phyloP scores from a whole-genome alignment of 1,140 invertebrate species.

The Drosophila bipectinata region DNA sequence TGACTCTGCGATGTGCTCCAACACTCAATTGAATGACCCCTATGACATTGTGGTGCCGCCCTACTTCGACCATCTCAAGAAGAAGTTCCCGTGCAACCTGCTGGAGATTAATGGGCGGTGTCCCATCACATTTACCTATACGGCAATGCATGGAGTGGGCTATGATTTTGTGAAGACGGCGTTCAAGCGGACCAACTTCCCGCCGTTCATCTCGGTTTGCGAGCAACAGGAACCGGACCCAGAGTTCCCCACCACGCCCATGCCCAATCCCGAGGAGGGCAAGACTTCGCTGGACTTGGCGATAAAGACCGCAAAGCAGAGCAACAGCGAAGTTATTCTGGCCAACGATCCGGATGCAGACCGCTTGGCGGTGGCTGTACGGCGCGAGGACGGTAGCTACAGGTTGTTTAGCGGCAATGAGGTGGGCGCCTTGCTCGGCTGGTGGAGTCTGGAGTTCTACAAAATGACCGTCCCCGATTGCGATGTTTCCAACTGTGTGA shows the following conservation, averaged over 20 bases:
- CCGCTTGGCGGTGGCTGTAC: conserved; percentile 96
- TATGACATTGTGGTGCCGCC: conserved; percentile 46
- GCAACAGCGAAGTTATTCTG: conserved; percentile 90
- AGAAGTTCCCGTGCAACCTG: conserved; percentile 27
- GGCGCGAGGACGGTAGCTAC: conserved; percentile 89
- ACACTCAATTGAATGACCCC: conserved; percentile 38
- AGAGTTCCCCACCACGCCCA: conserved; percentile 96
- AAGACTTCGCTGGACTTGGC: conserved; percentile 94
- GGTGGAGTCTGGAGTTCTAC: conserved; percentile 92
- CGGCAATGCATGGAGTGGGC: conserved; percentile 99
- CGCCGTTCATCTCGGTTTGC: conserved; percentile 90
- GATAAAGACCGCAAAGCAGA: conserved; percentile 91
- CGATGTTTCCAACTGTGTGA: conserved; percentile 87
- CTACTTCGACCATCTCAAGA: conserved; percentile 39
- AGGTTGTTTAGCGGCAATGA: conserved; percentile 98
- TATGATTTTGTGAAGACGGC: conserved; percentile 91
- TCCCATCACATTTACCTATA: conserved; percentile 86
- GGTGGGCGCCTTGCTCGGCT: conserved; percentile 96
- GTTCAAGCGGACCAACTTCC: conserved; percentile 91
- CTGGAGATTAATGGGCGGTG: conserved; percentile 58
- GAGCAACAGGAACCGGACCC: conserved; percentile 96
- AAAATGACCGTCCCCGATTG: conserved; percentile 84
- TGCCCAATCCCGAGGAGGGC: conserved; percentile 99
- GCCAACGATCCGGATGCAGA: conserved; percentile 99
- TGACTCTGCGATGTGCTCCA: conserved; percentile 25